These are phyloP conservation scores for Pedicia rivosa DNA, from an alignment of 2,888 invertebrate genomes.

Conservation along the genomic window DNA sequence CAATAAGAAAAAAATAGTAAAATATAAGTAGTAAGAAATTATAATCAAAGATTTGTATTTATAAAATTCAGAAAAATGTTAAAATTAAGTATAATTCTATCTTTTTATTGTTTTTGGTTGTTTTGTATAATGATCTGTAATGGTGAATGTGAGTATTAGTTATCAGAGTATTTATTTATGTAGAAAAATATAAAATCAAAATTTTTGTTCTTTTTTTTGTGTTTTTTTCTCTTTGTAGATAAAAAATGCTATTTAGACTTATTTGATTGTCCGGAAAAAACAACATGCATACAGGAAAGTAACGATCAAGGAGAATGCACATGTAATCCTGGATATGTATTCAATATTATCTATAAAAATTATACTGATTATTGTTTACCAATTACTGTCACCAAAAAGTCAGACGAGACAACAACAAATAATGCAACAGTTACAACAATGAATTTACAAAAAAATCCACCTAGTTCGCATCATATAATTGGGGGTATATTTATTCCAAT, in stretches of 20 bases:
- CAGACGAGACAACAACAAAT: background rate
- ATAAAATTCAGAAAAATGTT: too few relatives aligned
- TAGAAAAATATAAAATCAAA: background rate
- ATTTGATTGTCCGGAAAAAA: slow-evolving; percentile 1
- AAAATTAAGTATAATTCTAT: too few relatives aligned
- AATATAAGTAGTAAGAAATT: too few relatives aligned
- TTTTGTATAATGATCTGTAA: too few relatives aligned
- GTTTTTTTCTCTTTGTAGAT: background rate
- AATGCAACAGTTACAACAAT: slow-evolving; percentile 2
- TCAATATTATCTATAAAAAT: slow-evolving; percentile 8
- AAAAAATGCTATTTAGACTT: slow-evolving; percentile 2
- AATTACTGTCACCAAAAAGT: background rate
- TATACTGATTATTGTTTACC: slow-evolving; percentile 9
- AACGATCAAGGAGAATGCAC: slow-evolving; percentile 5
- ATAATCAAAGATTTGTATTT: too few relatives aligned
- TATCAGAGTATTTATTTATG: background rate
- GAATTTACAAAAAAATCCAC: slow-evolving; percentile 5
- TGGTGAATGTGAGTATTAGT: too few relatives aligned
- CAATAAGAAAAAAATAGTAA: too few relatives aligned
- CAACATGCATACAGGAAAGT: background rate
- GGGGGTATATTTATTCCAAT: slow-evolving; percentile 17
- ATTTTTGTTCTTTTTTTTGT: background rate
- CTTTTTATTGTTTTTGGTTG: too few relatives aligned
- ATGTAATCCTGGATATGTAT: slow-evolving; percentile 6
- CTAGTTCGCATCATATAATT: slow-evolving; percentile 15